A percentile compares a stretch with the other conserved stretches of the same genome.
These are phyloP conservation scores for Contarinia nasturtii DNA, from an alignment of 1,140 invertebrate species.

Conservation along the genomic window DNA sequence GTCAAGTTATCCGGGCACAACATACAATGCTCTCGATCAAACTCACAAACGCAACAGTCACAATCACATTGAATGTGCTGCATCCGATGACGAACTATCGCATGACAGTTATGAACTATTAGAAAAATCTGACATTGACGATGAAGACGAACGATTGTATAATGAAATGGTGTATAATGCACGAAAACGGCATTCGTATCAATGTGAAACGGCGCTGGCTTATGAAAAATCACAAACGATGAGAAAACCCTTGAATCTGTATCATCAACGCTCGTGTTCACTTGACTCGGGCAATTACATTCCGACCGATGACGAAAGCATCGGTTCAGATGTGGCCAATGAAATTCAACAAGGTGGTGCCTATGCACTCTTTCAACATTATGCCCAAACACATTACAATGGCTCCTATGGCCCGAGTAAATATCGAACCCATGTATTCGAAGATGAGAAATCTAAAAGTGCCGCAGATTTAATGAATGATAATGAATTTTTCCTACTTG, in stretches of 20 bases:
- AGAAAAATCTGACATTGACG: conserved; percentile 48
- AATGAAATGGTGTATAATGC: conserved; percentile 14
- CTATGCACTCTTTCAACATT: conserved; percentile 16
- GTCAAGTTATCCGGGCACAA: conserved; percentile 65
- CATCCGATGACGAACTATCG: conserved; percentile 68
- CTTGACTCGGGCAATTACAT: conserved; percentile 48
- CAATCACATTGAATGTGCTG: conserved; percentile 33
- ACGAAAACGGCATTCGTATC: too few relatives aligned
- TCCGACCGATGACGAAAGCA: conserved; percentile 40
- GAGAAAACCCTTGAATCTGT: too few relatives aligned
- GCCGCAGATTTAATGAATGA: conserved; percentile 25
- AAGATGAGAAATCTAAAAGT: conserved; percentile 33
- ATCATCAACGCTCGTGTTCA: conserved; percentile 37
- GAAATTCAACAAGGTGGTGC: conserved; percentile 7
- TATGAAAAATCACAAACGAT: conserved; percentile 13
- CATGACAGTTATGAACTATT: conserved; percentile 76
- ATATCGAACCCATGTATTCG: conserved; percentile 16
- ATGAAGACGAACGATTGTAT: conserved; percentile 16
- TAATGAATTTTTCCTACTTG: conserved; percentile 40
- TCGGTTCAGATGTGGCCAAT: conserved; percentile 27
- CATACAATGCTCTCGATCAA: conserved; percentile 29
- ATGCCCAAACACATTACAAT: conserved; percentile 8
- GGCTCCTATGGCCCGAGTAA: conserved; percentile 6
- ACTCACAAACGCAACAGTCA: conserved; percentile 39
- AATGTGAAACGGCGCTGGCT: conserved; percentile 2